Base-by-base conservation (phyloP, 2,888 invertebrate genomes). In the Actias luna region DNA sequence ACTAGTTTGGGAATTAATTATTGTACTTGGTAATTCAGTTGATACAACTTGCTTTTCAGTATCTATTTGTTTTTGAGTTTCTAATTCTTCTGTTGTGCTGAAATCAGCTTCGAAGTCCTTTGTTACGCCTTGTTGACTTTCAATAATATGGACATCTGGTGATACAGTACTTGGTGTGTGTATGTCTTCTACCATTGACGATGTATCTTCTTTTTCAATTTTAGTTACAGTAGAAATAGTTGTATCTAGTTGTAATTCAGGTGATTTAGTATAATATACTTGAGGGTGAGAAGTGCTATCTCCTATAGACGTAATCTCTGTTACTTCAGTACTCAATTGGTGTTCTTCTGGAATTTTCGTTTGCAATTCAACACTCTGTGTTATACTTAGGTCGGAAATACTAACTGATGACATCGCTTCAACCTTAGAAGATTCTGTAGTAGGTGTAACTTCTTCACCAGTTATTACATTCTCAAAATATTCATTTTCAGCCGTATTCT, bases 341-440 rank as follows among this genome's bases (percentile, higher is more conserved):
- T 65, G 62, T 42, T 18, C 35, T 60, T 62, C 60, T 42, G 58
- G 55, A 29, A 33, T 31, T 57, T 62, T 65, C 25, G 68, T 64
- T n/a, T 57, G 63, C 10, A 58, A 27, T 62, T 61, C 61, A 50
- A 59, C 16, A 8, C 55, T 10, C n/a, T 27, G 55, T 29, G 55
- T 29, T 8, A 7, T n/a, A 55, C 27, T n/a, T n/a, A 55, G 16
- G 16, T 55, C 55, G 1, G 29, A n/a, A 16, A n/a, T 1, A 22
- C 46, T 25, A n/a, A 55, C 29, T 29, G 55, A 29, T n/a, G 55
- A 29, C 2, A 55, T 58, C 61, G 62, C 59, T 33, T 60, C 63
- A 22, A 58, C 65, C n/a, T 58, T 27, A 5, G 29, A n/a, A 50
- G 16, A 3, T 42, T 57, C 57, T 31, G 60, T 63, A 46, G 8